phyloP scores from a whole-genome alignment of 2,113 vertebrate species.

The Ailuropoda melanoleuca region DNA sequence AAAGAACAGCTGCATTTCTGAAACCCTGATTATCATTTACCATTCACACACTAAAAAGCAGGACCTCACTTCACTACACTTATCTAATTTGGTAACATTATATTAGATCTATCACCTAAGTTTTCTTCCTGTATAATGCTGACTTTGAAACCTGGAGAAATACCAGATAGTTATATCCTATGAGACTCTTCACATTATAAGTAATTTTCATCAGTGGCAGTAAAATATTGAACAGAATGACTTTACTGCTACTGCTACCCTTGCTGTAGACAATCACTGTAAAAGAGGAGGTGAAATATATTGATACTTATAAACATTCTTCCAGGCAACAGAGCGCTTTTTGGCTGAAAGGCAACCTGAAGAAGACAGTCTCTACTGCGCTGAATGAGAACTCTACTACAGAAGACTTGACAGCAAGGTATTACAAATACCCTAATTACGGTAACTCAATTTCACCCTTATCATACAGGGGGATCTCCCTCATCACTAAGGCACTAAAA shows the following conservation, averaged over 20 bases:
- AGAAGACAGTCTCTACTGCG: not conserved
- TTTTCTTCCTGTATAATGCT: not conserved
- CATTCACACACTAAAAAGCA: conserved; percentile 2
- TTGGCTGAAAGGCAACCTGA: not conserved
- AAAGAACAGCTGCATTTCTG: not conserved
- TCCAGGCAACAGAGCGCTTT: not conserved
- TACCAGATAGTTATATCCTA: not conserved
- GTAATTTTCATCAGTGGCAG: not conserved
- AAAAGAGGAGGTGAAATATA: not conserved
- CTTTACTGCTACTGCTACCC: not conserved
- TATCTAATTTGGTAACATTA: not conserved
- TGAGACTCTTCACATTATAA: not conserved
- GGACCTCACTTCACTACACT: not conserved
- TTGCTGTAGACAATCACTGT: not conserved
- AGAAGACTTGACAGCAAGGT: not conserved
- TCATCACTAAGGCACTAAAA: not conserved
- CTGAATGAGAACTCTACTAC: not conserved
- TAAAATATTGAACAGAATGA: not conserved
- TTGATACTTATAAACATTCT: not conserved
- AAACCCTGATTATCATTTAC: not conserved
- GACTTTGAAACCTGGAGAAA: conserved; percentile 15
- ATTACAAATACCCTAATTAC: not conserved
- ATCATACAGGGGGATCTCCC: not conserved
- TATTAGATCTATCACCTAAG: not conserved
- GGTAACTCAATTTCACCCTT: not conserved